Evolutionary conservation across 23 tunicate species (phyloP).

Genomic region (Styela plicata): DNA sequence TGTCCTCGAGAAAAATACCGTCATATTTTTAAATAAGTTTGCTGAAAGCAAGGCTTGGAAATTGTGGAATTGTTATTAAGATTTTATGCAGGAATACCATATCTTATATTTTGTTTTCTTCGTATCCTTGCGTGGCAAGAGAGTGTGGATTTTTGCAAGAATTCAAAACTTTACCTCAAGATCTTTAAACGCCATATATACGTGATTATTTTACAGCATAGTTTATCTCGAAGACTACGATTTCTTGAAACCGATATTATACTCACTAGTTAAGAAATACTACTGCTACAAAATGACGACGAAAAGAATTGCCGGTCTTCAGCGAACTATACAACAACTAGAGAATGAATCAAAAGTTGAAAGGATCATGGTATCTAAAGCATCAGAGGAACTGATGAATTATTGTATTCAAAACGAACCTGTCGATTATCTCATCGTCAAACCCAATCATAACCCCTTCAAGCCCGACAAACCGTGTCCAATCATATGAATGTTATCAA

Average conservation of each 20-base stretch:
- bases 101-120: neutral
- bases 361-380: slow-evolving; percentile 5
- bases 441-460: neutral
- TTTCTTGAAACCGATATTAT: neutral
- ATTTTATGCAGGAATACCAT: too few species aligned
- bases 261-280: neutral
- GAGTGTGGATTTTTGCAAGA: neutral
- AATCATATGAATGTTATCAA: neutral
- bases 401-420: neutral
- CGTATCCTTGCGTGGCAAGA: neutral
- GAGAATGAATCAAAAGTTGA: neutral
- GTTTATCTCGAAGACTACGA: too few species aligned
- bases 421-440: slow-evolving; percentile 2
- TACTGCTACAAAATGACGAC: slow-evolving; percentile 4
- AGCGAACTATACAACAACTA: neutral
- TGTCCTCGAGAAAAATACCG: too few species aligned
- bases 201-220: too few species aligned
- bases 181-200: too few species aligned
- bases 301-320: neutral
- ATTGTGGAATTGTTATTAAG: too few species aligned
- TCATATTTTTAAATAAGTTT: too few species aligned
- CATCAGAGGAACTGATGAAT: slow-evolving; percentile 3
- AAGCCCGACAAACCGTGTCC: slow-evolving; percentile 14
- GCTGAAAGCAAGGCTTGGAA: too few species aligned
- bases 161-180: too few species aligned